Conservation (phyloP, 2,113 vertebrate genomes). For the Apodemus sylvaticus region DNA sequence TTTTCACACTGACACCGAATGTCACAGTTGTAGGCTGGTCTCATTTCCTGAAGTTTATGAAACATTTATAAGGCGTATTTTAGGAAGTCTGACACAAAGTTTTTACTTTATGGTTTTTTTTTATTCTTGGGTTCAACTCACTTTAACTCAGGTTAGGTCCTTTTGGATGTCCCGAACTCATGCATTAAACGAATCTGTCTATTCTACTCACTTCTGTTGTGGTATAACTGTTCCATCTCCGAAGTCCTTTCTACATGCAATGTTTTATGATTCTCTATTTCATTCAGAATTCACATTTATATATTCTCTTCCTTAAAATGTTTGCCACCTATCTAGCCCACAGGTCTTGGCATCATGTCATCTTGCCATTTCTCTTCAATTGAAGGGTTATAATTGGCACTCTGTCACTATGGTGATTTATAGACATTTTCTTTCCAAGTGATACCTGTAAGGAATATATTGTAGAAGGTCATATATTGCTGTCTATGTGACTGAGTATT, state of each 20-base stretch:
- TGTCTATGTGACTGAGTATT: not conserved
- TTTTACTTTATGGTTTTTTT: constrained; percentile 6
- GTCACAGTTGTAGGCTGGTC: not conserved
- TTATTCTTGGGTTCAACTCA: not conserved
- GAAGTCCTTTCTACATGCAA: not conserved
- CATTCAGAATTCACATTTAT: constrained; percentile 13
- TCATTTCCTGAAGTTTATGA: constrained; percentile 35
- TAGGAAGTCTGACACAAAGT: constrained; percentile 34
- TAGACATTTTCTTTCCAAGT: constrained; percentile 10
- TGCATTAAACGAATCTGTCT: not conserved
- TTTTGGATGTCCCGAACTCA: not conserved
- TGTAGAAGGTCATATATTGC: not conserved
- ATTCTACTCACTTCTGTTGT: not conserved
- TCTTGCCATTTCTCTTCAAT: constrained; percentile 27
- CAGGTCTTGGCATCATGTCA: not conserved
- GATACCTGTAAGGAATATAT: not conserved
- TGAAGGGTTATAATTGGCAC: not conserved
- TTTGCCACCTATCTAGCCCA: not conserved
- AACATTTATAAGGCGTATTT: constrained; percentile 47
- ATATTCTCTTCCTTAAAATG: not conserved
- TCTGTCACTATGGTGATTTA: constrained; percentile 14
- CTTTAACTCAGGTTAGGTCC: not conserved
- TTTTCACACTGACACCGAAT: not conserved
- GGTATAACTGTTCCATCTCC: not conserved
- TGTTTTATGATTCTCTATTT: not conserved